Conservation (phyloP, 2,113 vertebrate genomes). For the Abramis brama region DNA sequence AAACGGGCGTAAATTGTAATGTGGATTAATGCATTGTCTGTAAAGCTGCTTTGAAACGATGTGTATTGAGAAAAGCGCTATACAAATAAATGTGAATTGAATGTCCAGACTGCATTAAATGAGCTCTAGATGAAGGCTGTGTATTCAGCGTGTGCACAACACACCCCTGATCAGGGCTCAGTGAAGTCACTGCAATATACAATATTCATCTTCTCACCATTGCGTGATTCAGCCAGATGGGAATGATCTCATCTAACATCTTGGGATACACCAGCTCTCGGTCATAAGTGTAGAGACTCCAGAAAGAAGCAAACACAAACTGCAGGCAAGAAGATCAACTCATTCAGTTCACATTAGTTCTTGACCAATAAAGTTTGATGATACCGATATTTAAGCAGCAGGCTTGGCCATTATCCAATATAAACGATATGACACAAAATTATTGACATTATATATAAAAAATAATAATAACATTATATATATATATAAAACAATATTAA, state of each 20-base stretch:
- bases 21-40: too few relatives aligned
- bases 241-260: slow-evolving; percentile 60
- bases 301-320: slow-evolving; percentile 73
- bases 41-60: too few relatives aligned
- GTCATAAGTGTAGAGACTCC: slow-evolving; percentile 63
- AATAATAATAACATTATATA: background rate
- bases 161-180: background rate
- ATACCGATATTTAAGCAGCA: background rate
- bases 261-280: slow-evolving; percentile 65
- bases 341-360: background rate
- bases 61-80: too few relatives aligned
- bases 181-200: background rate
- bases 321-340: slow-evolving; percentile 12
- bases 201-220: slow-evolving; percentile 55
- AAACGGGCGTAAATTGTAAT: too few relatives aligned
- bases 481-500: background rate
- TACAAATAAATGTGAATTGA: too few relatives aligned
- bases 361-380: background rate
- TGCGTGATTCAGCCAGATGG: slow-evolving; percentile 64
- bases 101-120: background rate
- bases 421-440: background rate
- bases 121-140: background rate
- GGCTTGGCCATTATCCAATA: background rate
- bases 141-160: background rate
- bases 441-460: background rate